These are phyloP conservation scores for Caenorhabditis sp. DNA, from an alignment of 2,888 invertebrate genomes.

Conservation along the genomic window DNA sequence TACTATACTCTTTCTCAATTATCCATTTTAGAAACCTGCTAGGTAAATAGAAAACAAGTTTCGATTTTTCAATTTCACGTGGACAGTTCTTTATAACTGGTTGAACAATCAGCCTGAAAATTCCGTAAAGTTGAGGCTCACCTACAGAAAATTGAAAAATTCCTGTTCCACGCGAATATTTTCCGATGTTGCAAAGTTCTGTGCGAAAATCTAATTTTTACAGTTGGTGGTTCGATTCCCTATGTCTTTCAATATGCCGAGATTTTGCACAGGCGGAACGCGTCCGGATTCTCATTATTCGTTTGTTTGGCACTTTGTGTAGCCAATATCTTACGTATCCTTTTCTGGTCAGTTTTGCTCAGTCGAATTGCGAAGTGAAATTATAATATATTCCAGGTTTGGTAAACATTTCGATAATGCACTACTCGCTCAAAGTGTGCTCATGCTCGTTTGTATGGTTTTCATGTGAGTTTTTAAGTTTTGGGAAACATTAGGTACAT, in stretches of 20 bases:
- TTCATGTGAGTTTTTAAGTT: constrained; percentile 75
- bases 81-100: too few species aligned
- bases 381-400: constrained; percentile 81
- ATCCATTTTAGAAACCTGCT: too few species aligned
- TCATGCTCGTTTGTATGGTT: constrained; percentile 94
- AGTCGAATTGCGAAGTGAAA: neutral
- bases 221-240: constrained; percentile 68
- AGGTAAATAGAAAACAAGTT: too few species aligned
- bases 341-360: constrained; percentile 88
- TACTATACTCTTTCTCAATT: too few species aligned
- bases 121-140: too few species aligned
- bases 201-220: constrained; percentile 14
- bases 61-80: too few species aligned
- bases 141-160: too few species aligned
- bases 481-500: neutral
- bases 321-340: constrained; percentile 93
- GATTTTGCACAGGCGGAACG: constrained; percentile 84
- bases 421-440: constrained; percentile 90
- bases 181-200: too few species aligned
- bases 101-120: too few species aligned
- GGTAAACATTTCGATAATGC: constrained; percentile 96
- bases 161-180: too few species aligned
- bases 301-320: constrained; percentile 93
- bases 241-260: constrained; percentile 80
- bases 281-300: constrained; percentile 94